Base-by-base conservation (phyloP, 2,113 vertebrate species). In the Tetraodon nigroviridis region DNA sequence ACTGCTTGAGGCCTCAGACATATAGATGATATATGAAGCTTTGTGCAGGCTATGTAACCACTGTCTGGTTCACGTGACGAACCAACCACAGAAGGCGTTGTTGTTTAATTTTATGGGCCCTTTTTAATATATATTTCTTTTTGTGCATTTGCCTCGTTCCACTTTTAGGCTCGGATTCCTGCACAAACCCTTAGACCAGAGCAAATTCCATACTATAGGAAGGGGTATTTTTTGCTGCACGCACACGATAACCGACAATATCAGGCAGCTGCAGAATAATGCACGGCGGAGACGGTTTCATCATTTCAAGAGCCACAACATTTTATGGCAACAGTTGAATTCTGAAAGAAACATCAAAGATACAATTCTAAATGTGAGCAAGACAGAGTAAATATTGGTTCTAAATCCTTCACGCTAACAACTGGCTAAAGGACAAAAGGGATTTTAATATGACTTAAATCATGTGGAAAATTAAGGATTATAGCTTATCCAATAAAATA, bases 381-480 rank as follows among this genome's bases (percentile, higher is more conserved):
- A 7, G 52, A 44, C 24, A 46, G 19, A 37, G 55, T 64, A 69
- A 66, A 75, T 59, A 67, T 68, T 60, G 52, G 24, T 27, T 64
- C 44, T 22, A 46, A 58, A 12, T 37, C 32, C 47, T 49, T 41
- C 20, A 20, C 8, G 13, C 13, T 49, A 40, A 17, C 27, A 55
- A 40, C 21, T 20, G 46, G 21, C 51, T 22, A 24, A 63, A 72
- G 59, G 57, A 56, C 3, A 37, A 58, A 47, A 51, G 20, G 41
- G 14, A 61, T 17, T 46, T 61, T 62, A 53, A 51, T 55, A 61
- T 46, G 44, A 61, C 61, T 67, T 32, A 5, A 7, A 62, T 27
- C 24, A 1, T 69, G 74, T 47, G 42, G 40, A 57, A 70, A 67
- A 53, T 72, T 64, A 59, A 57, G 69, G 51, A 64, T 61, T 64